Percentiles rank a stretch among this genome's conserved stretches.
Conservation (phyloP, 2,888 invertebrate species). For the Sphaerophoria taeniata region DNA sequence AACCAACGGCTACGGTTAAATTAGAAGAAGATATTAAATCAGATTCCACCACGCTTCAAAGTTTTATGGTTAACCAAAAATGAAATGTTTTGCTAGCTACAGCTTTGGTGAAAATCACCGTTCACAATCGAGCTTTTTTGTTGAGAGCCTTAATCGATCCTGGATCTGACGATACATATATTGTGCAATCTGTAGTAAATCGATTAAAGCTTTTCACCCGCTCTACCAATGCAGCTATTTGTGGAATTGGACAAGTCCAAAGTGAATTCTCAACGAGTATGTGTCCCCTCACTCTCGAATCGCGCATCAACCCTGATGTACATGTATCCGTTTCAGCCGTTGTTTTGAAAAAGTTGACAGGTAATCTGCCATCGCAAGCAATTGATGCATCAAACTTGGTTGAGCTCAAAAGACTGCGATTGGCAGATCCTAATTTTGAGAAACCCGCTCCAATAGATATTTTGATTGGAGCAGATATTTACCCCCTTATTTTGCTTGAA, state of each 20-base stretch:
- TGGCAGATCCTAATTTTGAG: conserved; percentile 41
- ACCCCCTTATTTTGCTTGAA: conserved; percentile 20
- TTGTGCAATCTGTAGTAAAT: conserved; percentile 18
- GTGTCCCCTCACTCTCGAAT: conserved; percentile 14
- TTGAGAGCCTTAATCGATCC: conserved; percentile 32
- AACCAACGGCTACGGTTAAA: background rate
- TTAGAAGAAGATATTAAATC: background rate
- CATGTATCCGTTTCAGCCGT: background rate
- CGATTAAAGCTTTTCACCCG: background rate
- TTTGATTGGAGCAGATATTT: conserved; percentile 48
- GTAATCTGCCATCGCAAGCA: conserved; percentile 17
- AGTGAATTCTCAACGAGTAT: conserved; percentile 10
- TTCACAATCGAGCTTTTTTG: conserved; percentile 7
- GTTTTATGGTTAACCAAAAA: conserved; percentile 6
- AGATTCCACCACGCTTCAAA: background rate
- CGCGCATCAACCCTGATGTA: background rate
- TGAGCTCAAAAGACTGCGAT: conserved; percentile 13
- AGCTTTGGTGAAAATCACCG: conserved; percentile 4
- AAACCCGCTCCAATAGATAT: conserved; percentile 35
- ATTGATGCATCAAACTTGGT: conserved; percentile 16
- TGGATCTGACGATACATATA: conserved; percentile 37
- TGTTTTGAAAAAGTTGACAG: conserved; percentile 32
- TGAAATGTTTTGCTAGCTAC: conserved; percentile 28
- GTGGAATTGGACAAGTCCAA: conserved; percentile 33
- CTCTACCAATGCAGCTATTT: conserved; percentile 1